Percentiles rank a stretch among this genome's conserved stretches.
These are phyloP conservation scores for Bufo gargarizans DNA, from an alignment of 2,113 vertebrate genomes.

Conservation along the genomic window DNA sequence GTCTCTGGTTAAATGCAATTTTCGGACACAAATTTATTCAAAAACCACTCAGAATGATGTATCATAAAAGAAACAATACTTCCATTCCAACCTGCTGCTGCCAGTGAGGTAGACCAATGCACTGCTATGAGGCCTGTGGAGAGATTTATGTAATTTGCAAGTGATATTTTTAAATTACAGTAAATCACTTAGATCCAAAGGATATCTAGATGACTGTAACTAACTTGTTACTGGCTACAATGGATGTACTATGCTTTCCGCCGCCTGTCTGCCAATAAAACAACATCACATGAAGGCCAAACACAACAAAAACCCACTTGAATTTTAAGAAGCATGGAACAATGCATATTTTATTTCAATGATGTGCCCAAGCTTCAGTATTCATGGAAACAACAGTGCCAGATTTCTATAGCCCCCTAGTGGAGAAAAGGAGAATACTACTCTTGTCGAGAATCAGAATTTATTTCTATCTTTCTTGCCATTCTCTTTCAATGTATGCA, in stretches of 20 bases:
- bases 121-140: too few relatives aligned
- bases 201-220: background rate
- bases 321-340: background rate
- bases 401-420: background rate
- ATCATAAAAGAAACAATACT: too few relatives aligned
- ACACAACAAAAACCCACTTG: slow-evolving; percentile 51
- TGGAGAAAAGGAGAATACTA: background rate
- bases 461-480: background rate
- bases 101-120: too few relatives aligned
- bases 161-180: background rate
- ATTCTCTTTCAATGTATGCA: background rate
- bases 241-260: slow-evolving; percentile 9
- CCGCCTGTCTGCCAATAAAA: slow-evolving; percentile 27
- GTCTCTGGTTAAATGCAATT: too few relatives aligned
- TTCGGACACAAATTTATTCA: too few relatives aligned
- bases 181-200: background rate
- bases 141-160: background rate
- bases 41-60: too few relatives aligned
- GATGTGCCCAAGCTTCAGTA: background rate
- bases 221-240: slow-evolving; percentile 15
- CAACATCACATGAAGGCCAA: slow-evolving; percentile 36
- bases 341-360: slow-evolving; percentile 15
- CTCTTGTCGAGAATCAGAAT: background rate
- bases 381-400: too few relatives aligned
- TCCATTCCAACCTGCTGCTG: too few relatives aligned